Evolutionary conservation across 1,140 invertebrate species (phyloP), one percentile per base, ranked within the genome.

Genomic region (Drosophila seguyi): DNA sequence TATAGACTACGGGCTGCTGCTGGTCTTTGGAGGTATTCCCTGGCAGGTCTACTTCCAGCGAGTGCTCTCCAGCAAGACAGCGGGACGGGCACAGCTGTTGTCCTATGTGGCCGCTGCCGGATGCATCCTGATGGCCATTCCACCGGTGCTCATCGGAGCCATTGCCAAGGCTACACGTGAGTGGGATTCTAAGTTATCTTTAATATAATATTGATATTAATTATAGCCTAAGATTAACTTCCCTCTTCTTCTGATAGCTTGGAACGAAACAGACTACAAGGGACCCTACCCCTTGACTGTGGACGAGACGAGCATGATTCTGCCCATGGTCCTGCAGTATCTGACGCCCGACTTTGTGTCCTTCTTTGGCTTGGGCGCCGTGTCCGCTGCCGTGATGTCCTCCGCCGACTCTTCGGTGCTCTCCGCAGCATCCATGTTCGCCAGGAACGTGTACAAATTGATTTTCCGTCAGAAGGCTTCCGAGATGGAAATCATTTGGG

Each of bases 41-140:
- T 99, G 99, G 99, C 98, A 99, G 95, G 98, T 99, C 5, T 99
- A 99, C 92, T 99, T 99, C 93, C 99, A 99, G 94, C 94, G 99
- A 44, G 99, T 99, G 0, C 93, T 99, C 57, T 99, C 98, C 39
- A 98, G 98, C 75, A 98, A 98, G 94, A 97, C 98, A 2, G 98
- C 98, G 1, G 95, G 95, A 1, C 95, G 98, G 63, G 99, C 99
- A 8, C 98, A 99, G 93, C 92, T 99, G 22, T 94, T 99, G 53
- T 99, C 98, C n/a, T 99, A 98, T 93, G 97, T 99, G 25, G 99
- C 99, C 1, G 98, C 98, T 13, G 93, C 97, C 62, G 98, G 98
- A 14, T 99, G 98, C 93, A 95, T 99, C 72, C 93, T 99, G 56
- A 99, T 99, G 98, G 98, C 98, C 34, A 97, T 99, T 79, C 99